Percentiles rank a stretch among this genome's conserved stretches.
These are phyloP conservation scores for Caenorhabditis doughertyi DNA, from an alignment of 2,888 invertebrate genomes.

Conservation along the genomic window DNA sequence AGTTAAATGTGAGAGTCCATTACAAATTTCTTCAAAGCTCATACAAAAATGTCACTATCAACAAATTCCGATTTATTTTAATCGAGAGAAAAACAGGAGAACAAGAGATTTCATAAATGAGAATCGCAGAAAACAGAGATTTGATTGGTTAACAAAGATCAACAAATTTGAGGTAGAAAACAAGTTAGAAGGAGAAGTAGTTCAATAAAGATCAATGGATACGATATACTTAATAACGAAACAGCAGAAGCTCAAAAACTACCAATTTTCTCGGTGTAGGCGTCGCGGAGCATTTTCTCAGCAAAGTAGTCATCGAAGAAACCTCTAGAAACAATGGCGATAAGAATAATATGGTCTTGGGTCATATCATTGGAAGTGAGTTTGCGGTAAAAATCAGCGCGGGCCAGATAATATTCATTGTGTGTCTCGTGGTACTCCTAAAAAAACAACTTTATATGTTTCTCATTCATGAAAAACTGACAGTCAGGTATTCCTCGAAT, in stretches of 20 bases:
- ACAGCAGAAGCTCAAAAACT: conserved; percentile 10
- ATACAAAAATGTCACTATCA: too few relatives aligned
- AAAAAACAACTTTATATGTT: neutral
- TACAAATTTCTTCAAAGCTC: too few relatives aligned
- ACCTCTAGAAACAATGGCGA: neutral
- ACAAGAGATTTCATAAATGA: too few relatives aligned
- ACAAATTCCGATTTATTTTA: too few relatives aligned
- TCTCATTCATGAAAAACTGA: neutral
- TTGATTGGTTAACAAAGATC: too few relatives aligned
- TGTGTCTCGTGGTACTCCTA: conserved; percentile 15
- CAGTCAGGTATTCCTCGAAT: neutral
- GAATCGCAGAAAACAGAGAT: too few relatives aligned
- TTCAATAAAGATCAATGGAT: too few relatives aligned
- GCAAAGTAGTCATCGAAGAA: neutral
- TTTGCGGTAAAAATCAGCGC: conserved; percentile 29
- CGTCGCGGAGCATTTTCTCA: neutral
- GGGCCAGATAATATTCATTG: conserved; percentile 2
- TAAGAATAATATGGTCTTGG: neutral
- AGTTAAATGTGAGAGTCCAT: too few relatives aligned
- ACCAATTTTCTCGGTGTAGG: conserved; percentile 8
- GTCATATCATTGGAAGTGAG: neutral
- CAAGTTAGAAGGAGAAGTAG: too few relatives aligned
- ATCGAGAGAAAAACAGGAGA: too few relatives aligned
- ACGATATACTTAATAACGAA: too few relatives aligned
- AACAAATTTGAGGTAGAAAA: too few relatives aligned